phyloP scores from a whole-genome alignment of 1,140 invertebrate genomes.

The Penaeus indicus region DNA sequence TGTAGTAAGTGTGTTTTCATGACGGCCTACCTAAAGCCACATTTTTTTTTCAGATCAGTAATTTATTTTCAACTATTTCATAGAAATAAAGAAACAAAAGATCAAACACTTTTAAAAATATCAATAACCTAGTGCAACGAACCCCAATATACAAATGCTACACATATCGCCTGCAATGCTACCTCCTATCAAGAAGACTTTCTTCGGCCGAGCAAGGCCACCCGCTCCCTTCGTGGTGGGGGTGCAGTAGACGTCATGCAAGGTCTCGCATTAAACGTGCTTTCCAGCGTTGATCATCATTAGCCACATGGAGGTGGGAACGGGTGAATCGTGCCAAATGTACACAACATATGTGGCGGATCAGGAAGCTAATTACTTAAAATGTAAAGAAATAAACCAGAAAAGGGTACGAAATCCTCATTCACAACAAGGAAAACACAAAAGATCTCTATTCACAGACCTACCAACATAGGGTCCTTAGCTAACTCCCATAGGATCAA shows the following conservation, averaged over 20 bases:
- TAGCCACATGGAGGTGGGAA: slow-evolving; percentile 78
- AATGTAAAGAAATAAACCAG: no score
- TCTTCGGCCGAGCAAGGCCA: slow-evolving; percentile 76
- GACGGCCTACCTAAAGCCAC: no score
- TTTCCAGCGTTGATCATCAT: slow-evolving; percentile 83
- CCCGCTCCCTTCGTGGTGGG: slow-evolving; percentile 74
- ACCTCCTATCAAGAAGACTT: slow-evolving; percentile 84
- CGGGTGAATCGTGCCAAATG: slow-evolving; percentile 80
- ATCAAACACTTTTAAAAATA: no score
- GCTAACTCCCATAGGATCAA: slow-evolving; percentile 83
- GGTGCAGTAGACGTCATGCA: slow-evolving; percentile 79
- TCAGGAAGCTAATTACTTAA: no score
- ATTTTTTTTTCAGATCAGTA: no score
- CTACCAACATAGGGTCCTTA: slow-evolving; percentile 77
- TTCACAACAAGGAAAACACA: no score
- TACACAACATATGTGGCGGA: slow-evolving; percentile 80
- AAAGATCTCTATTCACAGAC: slow-evolving; percentile 67
- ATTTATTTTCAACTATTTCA: no score
- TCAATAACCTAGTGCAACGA: no score
- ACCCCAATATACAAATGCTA: no score
- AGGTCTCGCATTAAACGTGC: slow-evolving; percentile 86
- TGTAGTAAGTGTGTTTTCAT: no score
- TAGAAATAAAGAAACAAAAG: no score
- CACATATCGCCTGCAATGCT: background rate
- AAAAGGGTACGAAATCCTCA: no score